phyloP scores from a whole-genome alignment of 2,113 vertebrate genomes.

The Catagonus wagneri region DNA sequence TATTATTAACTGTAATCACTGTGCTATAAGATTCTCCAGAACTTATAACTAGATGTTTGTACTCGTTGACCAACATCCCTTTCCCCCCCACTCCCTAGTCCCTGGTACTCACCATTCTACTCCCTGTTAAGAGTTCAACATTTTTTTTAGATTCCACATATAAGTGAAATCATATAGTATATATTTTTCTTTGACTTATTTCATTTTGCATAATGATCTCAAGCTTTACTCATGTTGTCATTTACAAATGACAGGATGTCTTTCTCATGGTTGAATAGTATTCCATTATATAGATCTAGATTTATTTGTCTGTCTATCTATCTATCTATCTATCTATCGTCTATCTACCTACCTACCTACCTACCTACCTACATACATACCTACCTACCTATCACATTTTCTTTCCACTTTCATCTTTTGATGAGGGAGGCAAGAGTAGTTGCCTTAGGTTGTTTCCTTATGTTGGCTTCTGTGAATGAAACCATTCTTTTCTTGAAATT shows the following conservation, averaged over 20 bases:
- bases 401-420: background rate
- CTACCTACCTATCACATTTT: background rate
- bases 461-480: background rate
- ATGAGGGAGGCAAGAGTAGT: background rate
- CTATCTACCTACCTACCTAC: background rate
- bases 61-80: background rate
- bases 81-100: too few relatives aligned
- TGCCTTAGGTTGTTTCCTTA: background rate
- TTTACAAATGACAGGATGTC: background rate
- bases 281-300: background rate
- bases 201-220: background rate
- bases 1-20: background rate
- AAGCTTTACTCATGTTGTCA: background rate
- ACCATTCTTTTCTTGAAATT: background rate
- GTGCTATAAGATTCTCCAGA: background rate
- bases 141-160: background rate
- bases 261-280: background rate
- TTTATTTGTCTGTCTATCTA: background rate
- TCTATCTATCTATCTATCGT: too few relatives aligned
- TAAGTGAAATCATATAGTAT: background rate
- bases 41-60: background rate
- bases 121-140: background rate
- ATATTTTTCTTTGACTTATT: background rate
- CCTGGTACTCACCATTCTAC: background rate
- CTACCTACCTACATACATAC: background rate